Conservation (phyloP, 1,140 invertebrate species). For the Lycorma delicatula region DNA sequence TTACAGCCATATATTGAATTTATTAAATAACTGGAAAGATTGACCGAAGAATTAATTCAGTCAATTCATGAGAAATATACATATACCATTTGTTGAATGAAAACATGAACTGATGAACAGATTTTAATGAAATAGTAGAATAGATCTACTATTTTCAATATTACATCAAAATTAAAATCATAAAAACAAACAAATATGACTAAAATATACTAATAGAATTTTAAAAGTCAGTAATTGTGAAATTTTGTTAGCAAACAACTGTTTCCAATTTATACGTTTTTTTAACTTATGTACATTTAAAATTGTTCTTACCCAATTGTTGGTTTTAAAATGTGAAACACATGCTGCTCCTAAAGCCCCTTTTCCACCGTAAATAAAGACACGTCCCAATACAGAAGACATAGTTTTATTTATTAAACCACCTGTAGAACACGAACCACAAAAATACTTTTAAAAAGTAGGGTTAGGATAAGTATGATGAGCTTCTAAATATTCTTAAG, state of each 20-base stretch:
- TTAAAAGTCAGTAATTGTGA: neutral
- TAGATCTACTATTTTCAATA: neutral
- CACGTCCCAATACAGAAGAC: conserved; percentile 44
- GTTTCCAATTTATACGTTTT: no score
- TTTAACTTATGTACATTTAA: no score
- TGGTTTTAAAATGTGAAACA: conserved; percentile 78
- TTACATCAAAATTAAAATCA: neutral
- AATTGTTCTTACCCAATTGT: conserved; percentile 69
- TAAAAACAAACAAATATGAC: neutral
- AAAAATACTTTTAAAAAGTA: no score
- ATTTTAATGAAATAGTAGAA: neutral
- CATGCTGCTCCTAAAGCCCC: conserved; percentile 85
- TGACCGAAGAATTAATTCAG: no score
- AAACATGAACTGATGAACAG: no score
- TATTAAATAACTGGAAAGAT: no score
- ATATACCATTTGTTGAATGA: no score
- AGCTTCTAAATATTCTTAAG: no score
- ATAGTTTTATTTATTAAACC: neutral
- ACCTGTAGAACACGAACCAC: no score
- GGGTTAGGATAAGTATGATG: no score
- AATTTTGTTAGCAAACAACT: neutral
- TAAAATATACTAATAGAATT: neutral
- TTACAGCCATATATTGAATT: no score
- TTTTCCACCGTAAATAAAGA: conserved; percentile 87
- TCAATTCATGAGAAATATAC: no score